Percentiles rank a stretch among this genome's conserved stretches.
Conservation (phyloP, 2,797 vertebrate genomes). For the Xenopus petersii region DNA sequence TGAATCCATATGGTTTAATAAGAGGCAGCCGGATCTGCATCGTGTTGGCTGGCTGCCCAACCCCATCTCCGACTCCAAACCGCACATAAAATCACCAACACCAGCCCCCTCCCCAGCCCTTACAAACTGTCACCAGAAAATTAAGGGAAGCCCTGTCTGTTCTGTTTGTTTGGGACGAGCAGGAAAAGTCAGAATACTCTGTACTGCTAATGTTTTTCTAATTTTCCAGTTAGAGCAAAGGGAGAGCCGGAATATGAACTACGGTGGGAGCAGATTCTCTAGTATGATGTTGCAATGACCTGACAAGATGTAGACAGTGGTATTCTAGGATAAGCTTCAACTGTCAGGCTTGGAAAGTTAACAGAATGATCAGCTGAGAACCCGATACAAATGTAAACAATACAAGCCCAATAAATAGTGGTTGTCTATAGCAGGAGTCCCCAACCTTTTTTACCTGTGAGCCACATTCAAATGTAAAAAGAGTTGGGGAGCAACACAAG, state of each 20-base stretch:
- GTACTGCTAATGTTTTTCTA: conserved; percentile 34
- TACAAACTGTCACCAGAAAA: conserved; percentile 33
- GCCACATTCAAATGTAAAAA: too few relatives aligned
- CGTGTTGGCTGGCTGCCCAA: conserved; percentile 11
- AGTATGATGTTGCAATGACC: too few relatives aligned
- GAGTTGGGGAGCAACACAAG: too few relatives aligned
- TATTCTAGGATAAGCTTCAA: too few relatives aligned
- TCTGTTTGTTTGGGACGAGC: conserved; percentile 8
- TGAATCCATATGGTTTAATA: conserved; percentile 49
- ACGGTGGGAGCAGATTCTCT: too few relatives aligned
- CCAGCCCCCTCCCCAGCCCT: conserved; percentile 6
- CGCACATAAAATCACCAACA: conserved; percentile 30
- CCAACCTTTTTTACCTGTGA: too few relatives aligned
- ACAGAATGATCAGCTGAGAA: too few relatives aligned
- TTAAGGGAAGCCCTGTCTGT: conserved; percentile 33
- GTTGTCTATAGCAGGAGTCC: too few relatives aligned
- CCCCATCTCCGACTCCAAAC: conserved; percentile 16
- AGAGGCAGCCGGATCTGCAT: conserved; percentile 33
- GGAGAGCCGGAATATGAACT: background rate
- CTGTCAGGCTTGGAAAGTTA: too few relatives aligned
- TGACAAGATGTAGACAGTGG: too few relatives aligned
- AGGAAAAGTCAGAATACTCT: conserved; percentile 2
- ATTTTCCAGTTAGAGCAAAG: background rate
- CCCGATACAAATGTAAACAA: too few relatives aligned
- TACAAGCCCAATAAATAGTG: too few relatives aligned